These are phyloP conservation scores for Chrysocyon brachyurus DNA, from an alignment of 2,797 vertebrate species.

Conservation along the genomic window DNA sequence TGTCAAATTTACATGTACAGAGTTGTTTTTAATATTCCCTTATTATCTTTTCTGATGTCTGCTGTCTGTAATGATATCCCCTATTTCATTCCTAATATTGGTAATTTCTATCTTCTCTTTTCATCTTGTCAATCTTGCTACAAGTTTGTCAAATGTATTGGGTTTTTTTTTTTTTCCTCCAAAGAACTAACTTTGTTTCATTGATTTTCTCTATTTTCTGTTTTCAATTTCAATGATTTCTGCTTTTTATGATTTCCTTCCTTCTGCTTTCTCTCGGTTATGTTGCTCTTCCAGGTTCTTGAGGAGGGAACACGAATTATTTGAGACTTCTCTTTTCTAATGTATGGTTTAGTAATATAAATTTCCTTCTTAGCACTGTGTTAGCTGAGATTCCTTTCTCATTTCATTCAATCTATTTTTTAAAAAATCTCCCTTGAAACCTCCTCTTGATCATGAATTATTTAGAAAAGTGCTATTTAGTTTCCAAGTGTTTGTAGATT, in stretches of 20 bases:
- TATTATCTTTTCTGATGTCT: constrained; percentile 13
- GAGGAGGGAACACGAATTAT: neutral
- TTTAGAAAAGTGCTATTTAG: neutral
- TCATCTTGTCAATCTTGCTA: neutral
- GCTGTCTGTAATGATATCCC: neutral
- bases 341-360: neutral
- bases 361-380: neutral
- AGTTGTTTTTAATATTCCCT: neutral
- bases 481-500: neutral
- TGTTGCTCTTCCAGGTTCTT: neutral
- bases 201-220: neutral
- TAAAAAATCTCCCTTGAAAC: neutral
- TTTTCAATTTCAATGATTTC: neutral
- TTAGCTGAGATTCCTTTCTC: neutral
- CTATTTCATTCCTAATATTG: neutral
- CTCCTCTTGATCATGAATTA: neutral
- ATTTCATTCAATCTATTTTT: neutral
- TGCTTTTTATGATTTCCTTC: neutral
- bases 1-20: neutral
- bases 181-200: neutral
- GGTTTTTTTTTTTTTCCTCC: neutral
- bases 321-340: constrained; percentile 2
- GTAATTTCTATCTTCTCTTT: neutral
- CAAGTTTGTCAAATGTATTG: neutral
- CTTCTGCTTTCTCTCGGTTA: neutral